These are phyloP conservation scores for Coleophora deauratella DNA, from an alignment of 2,888 invertebrate species.

Conservation along the genomic window DNA sequence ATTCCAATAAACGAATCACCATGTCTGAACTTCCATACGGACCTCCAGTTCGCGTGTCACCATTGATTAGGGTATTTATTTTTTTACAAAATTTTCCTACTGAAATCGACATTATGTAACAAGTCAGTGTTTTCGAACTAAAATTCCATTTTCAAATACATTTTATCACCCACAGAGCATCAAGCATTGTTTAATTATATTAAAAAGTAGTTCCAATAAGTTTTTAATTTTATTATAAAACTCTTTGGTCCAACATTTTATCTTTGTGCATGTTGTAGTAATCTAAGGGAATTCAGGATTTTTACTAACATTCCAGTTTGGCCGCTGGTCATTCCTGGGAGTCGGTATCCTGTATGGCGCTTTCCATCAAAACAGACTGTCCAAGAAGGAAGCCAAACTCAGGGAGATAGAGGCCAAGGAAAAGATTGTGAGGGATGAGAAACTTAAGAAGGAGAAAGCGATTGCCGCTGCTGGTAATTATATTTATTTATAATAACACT, in stretches of 20 bases:
- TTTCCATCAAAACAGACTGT: constrained; percentile 79
- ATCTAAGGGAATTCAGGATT: background rate
- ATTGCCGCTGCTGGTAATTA: constrained; percentile 70
- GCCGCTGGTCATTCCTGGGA: constrained; percentile 85
- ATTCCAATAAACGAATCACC: constrained; percentile 27
- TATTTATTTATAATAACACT: no score
- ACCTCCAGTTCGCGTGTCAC: constrained; percentile 86
- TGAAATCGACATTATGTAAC: constrained; percentile 41
- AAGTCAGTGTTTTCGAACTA: constrained; percentile 30
- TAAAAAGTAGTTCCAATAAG: constrained; percentile 7
- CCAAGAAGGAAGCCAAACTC: constrained; percentile 77
- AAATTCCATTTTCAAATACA: constrained; percentile 18
- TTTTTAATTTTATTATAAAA: background rate
- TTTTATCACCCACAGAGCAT: constrained; percentile 1
- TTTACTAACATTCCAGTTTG: constrained; percentile 73
- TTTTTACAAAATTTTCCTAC: constrained; percentile 5
- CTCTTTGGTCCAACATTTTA: background rate
- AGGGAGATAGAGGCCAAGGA: constrained; percentile 80
- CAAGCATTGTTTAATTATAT: background rate
- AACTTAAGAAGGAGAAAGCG: constrained; percentile 82
- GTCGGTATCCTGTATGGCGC: constrained; percentile 84
- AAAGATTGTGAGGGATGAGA: constrained; percentile 79
- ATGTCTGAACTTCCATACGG: constrained; percentile 67
- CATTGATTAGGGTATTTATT: constrained; percentile 81
- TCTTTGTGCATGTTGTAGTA: background rate